Percentiles rank a stretch among this genome's conserved stretches.
phyloP scores from a whole-genome alignment of 2,888 invertebrate species.

The Prenolepis imparis region DNA sequence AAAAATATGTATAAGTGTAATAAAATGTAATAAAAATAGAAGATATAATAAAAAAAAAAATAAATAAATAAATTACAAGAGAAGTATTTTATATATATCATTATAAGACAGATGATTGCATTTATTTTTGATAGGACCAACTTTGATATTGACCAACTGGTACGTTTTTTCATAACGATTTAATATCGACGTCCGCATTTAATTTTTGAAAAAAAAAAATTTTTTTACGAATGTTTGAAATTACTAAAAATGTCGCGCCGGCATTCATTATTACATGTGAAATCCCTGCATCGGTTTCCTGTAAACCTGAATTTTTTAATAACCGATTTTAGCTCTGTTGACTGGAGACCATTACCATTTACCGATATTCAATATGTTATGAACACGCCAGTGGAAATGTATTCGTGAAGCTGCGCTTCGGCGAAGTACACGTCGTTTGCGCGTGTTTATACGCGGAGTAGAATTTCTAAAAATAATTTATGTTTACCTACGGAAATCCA shows the following conservation, averaged over 20 bases:
- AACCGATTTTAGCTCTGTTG: slow-evolving; percentile 55
- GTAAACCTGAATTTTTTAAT: slow-evolving; percentile 56
- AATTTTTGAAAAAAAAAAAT: slow-evolving; percentile 36
- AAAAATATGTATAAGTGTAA: too few species aligned
- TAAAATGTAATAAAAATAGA: background rate
- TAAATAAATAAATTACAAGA: background rate
- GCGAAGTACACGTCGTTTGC: slow-evolving; percentile 46
- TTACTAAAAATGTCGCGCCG: slow-evolving; percentile 48
- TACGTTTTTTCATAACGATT: background rate
- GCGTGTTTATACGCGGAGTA: slow-evolving; percentile 55
- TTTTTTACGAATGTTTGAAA: slow-evolving; percentile 32
- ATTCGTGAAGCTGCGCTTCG: slow-evolving; percentile 43
- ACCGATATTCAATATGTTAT: slow-evolving; percentile 57
- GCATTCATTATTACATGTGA: slow-evolving; percentile 45
- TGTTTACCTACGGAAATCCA: slow-evolving; percentile 57
- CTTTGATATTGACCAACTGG: background rate
- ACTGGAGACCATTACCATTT: slow-evolving; percentile 57
- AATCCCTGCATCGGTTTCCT: slow-evolving; percentile 47
- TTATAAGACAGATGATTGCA: background rate
- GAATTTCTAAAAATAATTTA: slow-evolving; percentile 59
- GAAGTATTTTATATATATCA: background rate
- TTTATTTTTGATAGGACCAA: background rate
- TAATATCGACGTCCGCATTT: slow-evolving; percentile 7
- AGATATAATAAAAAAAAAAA: background rate
- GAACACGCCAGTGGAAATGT: slow-evolving; percentile 50